Base-by-base conservation (phyloP, 1,140 invertebrate genomes). In the Lepidurus packardi region DNA sequence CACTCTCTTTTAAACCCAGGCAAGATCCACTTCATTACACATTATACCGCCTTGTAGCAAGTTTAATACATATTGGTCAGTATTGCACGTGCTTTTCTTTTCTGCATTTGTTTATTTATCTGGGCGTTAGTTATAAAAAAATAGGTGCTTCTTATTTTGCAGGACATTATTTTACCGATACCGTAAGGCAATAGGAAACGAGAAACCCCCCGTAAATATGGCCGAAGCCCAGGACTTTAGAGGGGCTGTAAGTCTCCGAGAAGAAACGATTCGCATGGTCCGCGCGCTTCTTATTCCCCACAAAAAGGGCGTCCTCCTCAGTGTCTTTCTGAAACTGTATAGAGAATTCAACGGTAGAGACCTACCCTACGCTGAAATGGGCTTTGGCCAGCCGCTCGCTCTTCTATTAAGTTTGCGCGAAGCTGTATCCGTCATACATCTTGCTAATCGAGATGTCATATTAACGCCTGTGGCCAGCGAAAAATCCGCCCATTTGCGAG, bases 231-330 rank as follows among this genome's bases (percentile, higher is more conserved):
- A 13, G 53, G 6, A 16, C 21, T 13, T 1, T 7, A 21, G 8
- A 7, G 13, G 53, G 8, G 16, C 53, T 21, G 53, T 65, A 13
- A 21, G 53, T 16, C 53, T 65, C 16, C 16, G 53, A 21, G 53
- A 65, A 65, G 53, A 65, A 65, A 65, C 53, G 6, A 65, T 65
- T 65, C 53, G 53, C 3, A 65, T 65, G 53, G 53, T 65, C 13
- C 53, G 53, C n/a, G 16, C 53, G 0, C 16, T 65, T 3, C 21
- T 65, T n/a, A 65, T 65, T 16, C 53, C 53, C 13, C 21, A n/a
- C 53, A 65, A 65, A 21, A 65, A 65, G 13, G 53, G 53, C 21
- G 53, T 65, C 6, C 16, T 65, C 1, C 53, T 65, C 0, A 13
- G 21, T 65, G 53, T n/a, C 16, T 65, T 65, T 65, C 8, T 65